Evolutionary conservation across 2,113 vertebrate species (phyloP).

Genomic region (Pteruthius melanotis): DNA sequence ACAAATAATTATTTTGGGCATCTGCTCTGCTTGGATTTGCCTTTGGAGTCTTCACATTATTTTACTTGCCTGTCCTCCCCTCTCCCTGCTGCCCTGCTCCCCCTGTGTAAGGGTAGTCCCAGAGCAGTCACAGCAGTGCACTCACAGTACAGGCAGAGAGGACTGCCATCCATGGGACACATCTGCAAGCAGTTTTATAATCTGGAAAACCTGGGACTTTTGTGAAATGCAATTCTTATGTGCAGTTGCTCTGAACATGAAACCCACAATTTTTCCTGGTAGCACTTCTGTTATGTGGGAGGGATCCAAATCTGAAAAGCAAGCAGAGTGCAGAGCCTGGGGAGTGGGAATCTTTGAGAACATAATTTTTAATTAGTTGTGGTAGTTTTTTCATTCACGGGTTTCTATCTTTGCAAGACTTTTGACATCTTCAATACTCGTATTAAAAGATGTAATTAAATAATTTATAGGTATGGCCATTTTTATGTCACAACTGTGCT

Average conservation of each 20-base stretch:
- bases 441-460: not conserved
- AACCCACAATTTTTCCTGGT: not conserved
- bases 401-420: not conserved
- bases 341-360: not conserved
- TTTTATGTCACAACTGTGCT: not conserved
- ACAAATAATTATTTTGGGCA: not conserved
- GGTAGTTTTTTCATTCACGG: not conserved
- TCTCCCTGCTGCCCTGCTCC: not conserved
- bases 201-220: not conserved
- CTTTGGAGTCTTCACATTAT: not conserved
- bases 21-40: not conserved
- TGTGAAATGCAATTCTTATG: not conserved
- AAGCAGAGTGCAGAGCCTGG: not conserved
- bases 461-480: not conserved
- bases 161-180: rapidly evolving
- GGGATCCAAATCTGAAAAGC: not conserved
- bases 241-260: not conserved
- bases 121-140: not conserved
- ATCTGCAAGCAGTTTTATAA: not conserved
- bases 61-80: not conserved
- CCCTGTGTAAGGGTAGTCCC: rapidly evolving
- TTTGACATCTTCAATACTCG: not conserved
- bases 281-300: rapidly evolving
- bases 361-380: not conserved
- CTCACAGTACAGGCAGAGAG: not conserved